phyloP scores from a whole-genome alignment of 2,888 invertebrate species.

The Scaptomyza reducta region DNA sequence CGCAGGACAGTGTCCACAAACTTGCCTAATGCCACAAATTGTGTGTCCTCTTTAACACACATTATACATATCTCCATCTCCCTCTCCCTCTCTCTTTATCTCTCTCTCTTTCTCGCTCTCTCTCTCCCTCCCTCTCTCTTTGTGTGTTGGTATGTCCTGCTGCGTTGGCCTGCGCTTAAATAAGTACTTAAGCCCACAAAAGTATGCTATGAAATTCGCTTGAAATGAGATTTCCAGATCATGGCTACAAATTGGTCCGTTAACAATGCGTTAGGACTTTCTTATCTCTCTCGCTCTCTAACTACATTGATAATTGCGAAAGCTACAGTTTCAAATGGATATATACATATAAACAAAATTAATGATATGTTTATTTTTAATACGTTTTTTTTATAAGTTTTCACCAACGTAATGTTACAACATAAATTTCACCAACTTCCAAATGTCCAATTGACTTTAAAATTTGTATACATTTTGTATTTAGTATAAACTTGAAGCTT shows the following conservation, averaged over 20 bases:
- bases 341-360: not conserved
- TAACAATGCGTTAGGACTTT: conserved; percentile 32
- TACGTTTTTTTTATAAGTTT: too few relatives aligned
- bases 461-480: too few relatives aligned
- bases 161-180: conserved; percentile 56
- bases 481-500: too few relatives aligned
- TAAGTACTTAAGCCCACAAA: conserved; percentile 76
- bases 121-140: too few relatives aligned
- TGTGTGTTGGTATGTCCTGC: conserved; percentile 10
- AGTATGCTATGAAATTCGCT: conserved; percentile 75
- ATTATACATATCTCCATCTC: not conserved
- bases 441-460: too few relatives aligned
- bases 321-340: not conserved
- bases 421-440: too few relatives aligned
- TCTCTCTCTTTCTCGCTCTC: too few relatives aligned
- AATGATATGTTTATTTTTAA: not conserved
- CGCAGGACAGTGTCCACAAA: conserved; percentile 53
- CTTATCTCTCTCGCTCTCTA: not conserved
- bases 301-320: conserved; percentile 54
- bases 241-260: conserved; percentile 53
- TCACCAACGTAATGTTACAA: too few relatives aligned
- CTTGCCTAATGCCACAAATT: conserved; percentile 72
- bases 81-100: too few relatives aligned
- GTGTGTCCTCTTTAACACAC: conserved; percentile 34
- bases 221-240: conserved; percentile 69